Base-by-base conservation (phyloP, 1,140 invertebrate species). In the Brachionus paranguensis region DNA sequence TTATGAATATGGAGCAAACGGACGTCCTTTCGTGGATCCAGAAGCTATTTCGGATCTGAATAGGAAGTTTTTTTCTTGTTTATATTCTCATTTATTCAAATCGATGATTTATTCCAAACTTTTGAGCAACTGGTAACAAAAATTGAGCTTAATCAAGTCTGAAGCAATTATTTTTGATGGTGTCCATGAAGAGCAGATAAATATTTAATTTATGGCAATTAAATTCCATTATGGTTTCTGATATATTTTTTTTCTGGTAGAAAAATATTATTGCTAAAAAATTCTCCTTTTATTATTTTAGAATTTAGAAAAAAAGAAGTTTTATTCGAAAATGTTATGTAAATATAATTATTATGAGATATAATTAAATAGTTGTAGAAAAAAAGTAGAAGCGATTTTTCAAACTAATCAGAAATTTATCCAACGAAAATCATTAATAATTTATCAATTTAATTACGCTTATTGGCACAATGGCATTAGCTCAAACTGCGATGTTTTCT, bases 401-500 rank as follows among this genome's bases (percentile, higher is more conserved):
- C 47, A 53, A 60, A 60, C 20, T 24, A 60, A 20, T 20, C 17
- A 17, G 12, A 60, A 10, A 24, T 60, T 10, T 8, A 60, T 60
- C 4, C 17, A 20, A 20, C 53, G 33, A 68, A 68, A 68, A 33
- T 33, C 27, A 33, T 68, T 68, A 68, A 14, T 33, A 68, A 68
- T 68, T n/a, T 20, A 33, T 68, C 12, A 10, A 41, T 33, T 33
- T 68, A 68, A 68, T 14, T 33, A 33, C 27, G 27, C 29, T 20
- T 65, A 65, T 65, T 27, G 20, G 12, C 27, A 65, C 33, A 76
- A 76, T 76, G 72, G 72, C 72, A 29, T 11, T 76, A 27, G 72
- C 72, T 12, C 72, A 76, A 76, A 76, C 72, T 10, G 53, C 45
- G 5, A 24, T 76, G 24, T 76, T 76, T 76, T 76, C 72, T 17